Conservation (phyloP, 2,888 invertebrate species). For the Athalia circularis region DNA sequence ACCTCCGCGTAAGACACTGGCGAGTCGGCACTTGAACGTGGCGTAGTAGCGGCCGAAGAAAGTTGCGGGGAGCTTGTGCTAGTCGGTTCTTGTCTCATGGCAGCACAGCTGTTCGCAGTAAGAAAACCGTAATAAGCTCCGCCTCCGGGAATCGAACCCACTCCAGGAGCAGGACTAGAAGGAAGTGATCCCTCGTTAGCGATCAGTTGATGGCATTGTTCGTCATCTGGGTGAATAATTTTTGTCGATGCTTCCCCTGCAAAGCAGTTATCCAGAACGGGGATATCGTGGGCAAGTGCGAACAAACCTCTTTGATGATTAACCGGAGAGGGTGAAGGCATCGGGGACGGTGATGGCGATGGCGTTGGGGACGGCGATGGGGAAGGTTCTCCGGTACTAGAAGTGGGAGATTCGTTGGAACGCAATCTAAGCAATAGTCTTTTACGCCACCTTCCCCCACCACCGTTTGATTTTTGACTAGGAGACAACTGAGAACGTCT, state of each 20-base stretch:
- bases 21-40: slow-evolving; percentile 46
- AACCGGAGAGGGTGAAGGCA: slow-evolving; percentile 46
- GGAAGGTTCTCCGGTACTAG: slow-evolving; percentile 62
- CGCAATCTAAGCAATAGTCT: slow-evolving; percentile 76
- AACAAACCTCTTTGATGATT: slow-evolving; percentile 18
- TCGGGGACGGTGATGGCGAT: slow-evolving; percentile 57
- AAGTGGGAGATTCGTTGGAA: slow-evolving; percentile 72
- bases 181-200: slow-evolving; percentile 70
- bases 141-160: slow-evolving; percentile 75
- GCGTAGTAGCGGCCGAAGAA: slow-evolving; percentile 57
- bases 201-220: slow-evolving; percentile 72
- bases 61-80: slow-evolving; percentile 71
- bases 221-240: not conserved
- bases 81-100: slow-evolving; percentile 71
- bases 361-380: slow-evolving; percentile 64
- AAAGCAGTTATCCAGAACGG: slow-evolving; percentile 65
- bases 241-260: slow-evolving; percentile 58
- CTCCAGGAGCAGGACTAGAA: slow-evolving; percentile 69
- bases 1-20: slow-evolving; percentile 43
- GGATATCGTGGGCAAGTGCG: slow-evolving; percentile 61
- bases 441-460: slow-evolving; percentile 75
- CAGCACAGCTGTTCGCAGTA: slow-evolving; percentile 72
- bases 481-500: not conserved
- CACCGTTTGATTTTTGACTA: slow-evolving; percentile 66
- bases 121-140: slow-evolving; percentile 73